These are phyloP conservation scores for Microcebus jonahi DNA, from an alignment of 2,113 vertebrate species.

Conservation along the genomic window DNA sequence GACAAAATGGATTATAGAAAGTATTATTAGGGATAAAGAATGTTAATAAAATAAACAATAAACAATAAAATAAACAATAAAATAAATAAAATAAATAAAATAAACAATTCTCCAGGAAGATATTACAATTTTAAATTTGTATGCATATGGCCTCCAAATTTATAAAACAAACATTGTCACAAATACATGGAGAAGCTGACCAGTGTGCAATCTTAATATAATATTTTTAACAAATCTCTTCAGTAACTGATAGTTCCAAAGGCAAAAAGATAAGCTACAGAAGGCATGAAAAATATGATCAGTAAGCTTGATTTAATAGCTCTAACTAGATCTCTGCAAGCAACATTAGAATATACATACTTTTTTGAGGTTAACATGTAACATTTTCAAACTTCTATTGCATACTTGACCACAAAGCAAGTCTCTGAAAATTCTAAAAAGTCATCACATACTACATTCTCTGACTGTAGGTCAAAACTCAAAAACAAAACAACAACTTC, in stretches of 20 bases:
- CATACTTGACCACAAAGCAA: not conserved
- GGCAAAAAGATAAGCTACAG: not conserved
- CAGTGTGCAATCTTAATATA: not conserved
- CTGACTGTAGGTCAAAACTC: not conserved
- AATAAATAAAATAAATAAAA: not conserved
- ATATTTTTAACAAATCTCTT: slow-evolving; percentile 45
- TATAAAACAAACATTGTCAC: not conserved
- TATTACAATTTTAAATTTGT: not conserved
- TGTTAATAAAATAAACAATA: not conserved
- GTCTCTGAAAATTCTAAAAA: slow-evolving; percentile 13
- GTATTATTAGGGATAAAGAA: not conserved
- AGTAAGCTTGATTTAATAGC: not conserved
- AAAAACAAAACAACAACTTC: not conserved
- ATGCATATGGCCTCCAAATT: not conserved
- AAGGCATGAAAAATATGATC: not conserved
- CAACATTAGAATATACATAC: not conserved
- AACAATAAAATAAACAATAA: too few species aligned
- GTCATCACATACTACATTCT: not conserved
- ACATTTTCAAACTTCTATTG: slow-evolving; percentile 15
- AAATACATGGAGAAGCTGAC: not conserved
- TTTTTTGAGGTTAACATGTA: not conserved
- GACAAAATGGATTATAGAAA: slow-evolving; percentile 8
- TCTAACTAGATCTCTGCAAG: not conserved
- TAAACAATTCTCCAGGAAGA: not conserved
- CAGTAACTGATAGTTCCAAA: not conserved